A percentile compares a stretch with the other conserved stretches of the same genome.
Conservation (phyloP, 2,888 invertebrate genomes). For the Nephrocerus scutellatus region DNA sequence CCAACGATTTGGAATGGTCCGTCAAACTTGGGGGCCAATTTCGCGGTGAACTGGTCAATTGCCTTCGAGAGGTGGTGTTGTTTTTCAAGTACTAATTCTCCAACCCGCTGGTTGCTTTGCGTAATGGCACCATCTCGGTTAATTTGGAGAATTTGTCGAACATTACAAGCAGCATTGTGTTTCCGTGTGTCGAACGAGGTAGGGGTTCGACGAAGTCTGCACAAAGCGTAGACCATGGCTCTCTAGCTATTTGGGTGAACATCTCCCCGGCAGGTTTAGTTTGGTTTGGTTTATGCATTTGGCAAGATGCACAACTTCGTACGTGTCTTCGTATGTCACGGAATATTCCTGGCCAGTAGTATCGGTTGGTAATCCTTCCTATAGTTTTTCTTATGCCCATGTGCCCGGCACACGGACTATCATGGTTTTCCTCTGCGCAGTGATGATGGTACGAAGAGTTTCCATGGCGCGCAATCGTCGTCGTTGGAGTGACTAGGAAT, state of each 20-base stretch:
- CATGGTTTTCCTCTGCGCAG: constrained; percentile 3
- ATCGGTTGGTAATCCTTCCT: constrained; percentile 2
- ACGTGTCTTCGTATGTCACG: constrained; percentile 4
- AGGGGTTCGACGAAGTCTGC: constrained; percentile 2
- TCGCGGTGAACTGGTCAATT: too few species aligned
- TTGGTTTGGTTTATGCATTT: not conserved
- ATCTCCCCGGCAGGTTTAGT: not conserved
- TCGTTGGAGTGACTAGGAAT: not conserved
- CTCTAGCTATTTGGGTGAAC: too few species aligned
- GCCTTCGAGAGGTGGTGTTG: too few species aligned
- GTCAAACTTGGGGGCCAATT: too few species aligned
- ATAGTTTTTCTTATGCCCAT: constrained; percentile 9
- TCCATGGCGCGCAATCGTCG: constrained; percentile 1
- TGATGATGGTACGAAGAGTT: not conserved
- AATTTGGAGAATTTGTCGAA: too few species aligned
- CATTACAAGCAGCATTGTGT: too few species aligned
- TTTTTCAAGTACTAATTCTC: too few species aligned
- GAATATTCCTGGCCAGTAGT: constrained; percentile 10
- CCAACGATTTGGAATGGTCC: too few species aligned
- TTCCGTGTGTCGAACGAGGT: not conserved
- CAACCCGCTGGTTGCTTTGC: too few species aligned
- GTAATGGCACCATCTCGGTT: too few species aligned
- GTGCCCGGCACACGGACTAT: constrained; percentile 4
- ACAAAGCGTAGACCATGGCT: too few species aligned
- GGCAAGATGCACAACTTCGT: constrained; percentile 3